These are phyloP conservation scores for Fopius arisanus DNA, from an alignment of 1,140 invertebrate species.

Conservation along the genomic window DNA sequence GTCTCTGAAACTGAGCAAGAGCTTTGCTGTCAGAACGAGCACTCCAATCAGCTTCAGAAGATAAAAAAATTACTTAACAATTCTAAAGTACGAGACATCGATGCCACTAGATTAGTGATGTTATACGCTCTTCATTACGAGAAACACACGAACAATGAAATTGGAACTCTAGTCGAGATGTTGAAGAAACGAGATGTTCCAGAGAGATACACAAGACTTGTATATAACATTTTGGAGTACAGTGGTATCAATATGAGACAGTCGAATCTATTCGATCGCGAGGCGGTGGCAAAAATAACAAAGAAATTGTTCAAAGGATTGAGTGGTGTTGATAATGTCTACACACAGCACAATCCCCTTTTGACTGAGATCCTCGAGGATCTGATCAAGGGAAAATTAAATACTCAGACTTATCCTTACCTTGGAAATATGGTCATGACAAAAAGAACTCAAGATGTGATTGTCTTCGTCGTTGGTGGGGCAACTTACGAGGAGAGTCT, in stretches of 20 bases:
- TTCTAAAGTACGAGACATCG: constrained; percentile 77
- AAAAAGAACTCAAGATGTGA: constrained; percentile 82
- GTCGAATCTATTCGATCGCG: constrained; percentile 84
- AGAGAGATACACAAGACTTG: constrained; percentile 69
- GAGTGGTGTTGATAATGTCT: constrained; percentile 96
- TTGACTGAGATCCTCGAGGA: constrained; percentile 88
- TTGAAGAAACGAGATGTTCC: constrained; percentile 75
- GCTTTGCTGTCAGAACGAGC: constrained; percentile 91
- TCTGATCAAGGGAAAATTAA: constrained; percentile 85
- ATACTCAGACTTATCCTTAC: constrained; percentile 83
- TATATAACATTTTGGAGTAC: constrained; percentile 80
- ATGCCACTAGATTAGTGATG: constrained; percentile 88
- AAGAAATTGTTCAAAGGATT: constrained; percentile 87
- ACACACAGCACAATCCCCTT: constrained; percentile 92
- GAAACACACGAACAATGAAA: constrained; percentile 86
- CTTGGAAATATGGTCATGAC: constrained; percentile 68
- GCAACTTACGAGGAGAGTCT: constrained; percentile 95
- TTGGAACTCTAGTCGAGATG: constrained; percentile 75
- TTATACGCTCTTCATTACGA: constrained; percentile 94
- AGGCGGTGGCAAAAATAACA: constrained; percentile 89
- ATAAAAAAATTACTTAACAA: constrained; percentile 76
- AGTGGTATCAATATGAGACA: constrained; percentile 79
- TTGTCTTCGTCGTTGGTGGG: constrained; percentile 97
- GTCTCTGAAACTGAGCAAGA: constrained; percentile 98
- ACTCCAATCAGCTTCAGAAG: constrained; percentile 80